These are phyloP conservation scores for Diplazon laetatorius DNA, from an alignment of 2,888 invertebrate genomes.

Conservation along the genomic window DNA sequence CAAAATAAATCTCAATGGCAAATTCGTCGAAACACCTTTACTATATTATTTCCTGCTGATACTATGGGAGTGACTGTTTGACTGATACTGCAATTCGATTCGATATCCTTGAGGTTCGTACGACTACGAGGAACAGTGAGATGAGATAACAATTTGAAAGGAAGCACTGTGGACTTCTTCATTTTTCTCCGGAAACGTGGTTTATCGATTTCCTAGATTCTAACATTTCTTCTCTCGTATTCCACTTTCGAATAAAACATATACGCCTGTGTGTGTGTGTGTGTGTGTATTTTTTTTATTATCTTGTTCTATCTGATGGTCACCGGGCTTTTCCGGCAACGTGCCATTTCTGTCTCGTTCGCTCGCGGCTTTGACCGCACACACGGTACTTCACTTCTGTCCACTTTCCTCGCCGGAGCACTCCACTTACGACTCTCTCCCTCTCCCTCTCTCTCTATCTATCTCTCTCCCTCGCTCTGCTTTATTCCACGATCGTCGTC, in stretches of 20 bases:
- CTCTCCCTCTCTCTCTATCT: too few species aligned
- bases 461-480: too few species aligned
- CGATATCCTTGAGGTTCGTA: not conserved
- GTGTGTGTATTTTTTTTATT: too few species aligned
- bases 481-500: constrained; percentile 69
- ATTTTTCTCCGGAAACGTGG: not conserved
- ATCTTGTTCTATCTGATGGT: constrained; percentile 53
- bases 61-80: not conserved
- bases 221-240: constrained; percentile 48
- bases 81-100: not conserved
- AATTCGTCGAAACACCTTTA: too few species aligned
- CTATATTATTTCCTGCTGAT: too few species aligned
- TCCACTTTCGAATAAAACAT: constrained; percentile 57
- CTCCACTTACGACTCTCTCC: constrained; percentile 68
- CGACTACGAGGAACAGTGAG: not conserved
- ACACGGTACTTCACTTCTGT: constrained; percentile 63
- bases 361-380: constrained; percentile 65
- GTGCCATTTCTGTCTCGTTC: constrained; percentile 59
- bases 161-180: constrained; percentile 7
- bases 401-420: constrained; percentile 66
- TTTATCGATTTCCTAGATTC: constrained; percentile 16
- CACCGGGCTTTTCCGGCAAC: constrained; percentile 24
- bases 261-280: constrained; percentile 59
- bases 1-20: too few species aligned
- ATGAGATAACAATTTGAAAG: constrained; percentile 2